Conservation (phyloP, 2,888 invertebrate genomes). For the Philopedon plagiatum region DNA sequence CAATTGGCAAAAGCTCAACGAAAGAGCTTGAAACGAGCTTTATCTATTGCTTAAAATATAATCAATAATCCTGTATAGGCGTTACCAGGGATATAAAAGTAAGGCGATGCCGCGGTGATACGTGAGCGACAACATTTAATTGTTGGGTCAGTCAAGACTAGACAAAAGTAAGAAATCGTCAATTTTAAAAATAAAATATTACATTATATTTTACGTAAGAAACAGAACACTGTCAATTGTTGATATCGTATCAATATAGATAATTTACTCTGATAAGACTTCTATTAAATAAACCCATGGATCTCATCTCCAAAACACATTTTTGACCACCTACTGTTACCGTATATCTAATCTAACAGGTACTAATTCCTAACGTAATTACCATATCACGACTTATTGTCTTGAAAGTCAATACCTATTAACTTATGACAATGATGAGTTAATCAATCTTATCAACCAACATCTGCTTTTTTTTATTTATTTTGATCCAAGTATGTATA, state of each 20-base stretch:
- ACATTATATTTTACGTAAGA: not conserved
- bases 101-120: too few species aligned
- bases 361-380: slow-evolving; percentile 45
- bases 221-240: not conserved
- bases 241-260: not conserved
- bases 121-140: too few species aligned
- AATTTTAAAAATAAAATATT: too few species aligned
- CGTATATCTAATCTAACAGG: slow-evolving; percentile 37
- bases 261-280: not conserved
- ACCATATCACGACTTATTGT: slow-evolving; percentile 41
- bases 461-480: slow-evolving; percentile 16
- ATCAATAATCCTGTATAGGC: too few species aligned
- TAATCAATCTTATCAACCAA: slow-evolving; percentile 25
- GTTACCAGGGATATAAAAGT: too few species aligned
- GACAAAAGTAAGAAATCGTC: too few species aligned
- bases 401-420: slow-evolving; percentile 39
- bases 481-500: not conserved
- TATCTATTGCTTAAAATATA: too few species aligned
- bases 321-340: slow-evolving; percentile 42
- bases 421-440: slow-evolving; percentile 37
- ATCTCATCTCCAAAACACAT: slow-evolving; percentile 17
- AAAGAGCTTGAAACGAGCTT: too few species aligned
- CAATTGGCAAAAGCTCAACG: too few species aligned
- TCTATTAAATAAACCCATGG: slow-evolving; percentile 2
- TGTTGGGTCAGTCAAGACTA: too few species aligned